A percentile compares a stretch with the other conserved stretches of the same genome.
phyloP scores from a whole-genome alignment of 1,140 invertebrate species.

The Nomia melanderi region DNA sequence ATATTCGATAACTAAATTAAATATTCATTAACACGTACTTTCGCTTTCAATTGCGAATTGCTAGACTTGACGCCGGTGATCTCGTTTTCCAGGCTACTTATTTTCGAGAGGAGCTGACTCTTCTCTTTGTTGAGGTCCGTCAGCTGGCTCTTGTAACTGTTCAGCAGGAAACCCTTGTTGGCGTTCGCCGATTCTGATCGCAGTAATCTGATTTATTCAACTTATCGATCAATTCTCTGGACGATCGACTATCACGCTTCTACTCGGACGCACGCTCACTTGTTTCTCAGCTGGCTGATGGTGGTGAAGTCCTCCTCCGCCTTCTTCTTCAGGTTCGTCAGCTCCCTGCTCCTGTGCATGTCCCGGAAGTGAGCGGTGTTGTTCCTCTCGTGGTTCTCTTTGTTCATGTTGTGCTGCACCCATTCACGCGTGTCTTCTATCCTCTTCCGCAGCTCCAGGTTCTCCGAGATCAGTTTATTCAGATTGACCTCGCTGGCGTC shows the following conservation, averaged over 20 bases:
- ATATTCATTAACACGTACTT: conserved; percentile 31
- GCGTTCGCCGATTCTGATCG: conserved; percentile 57
- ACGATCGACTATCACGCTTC: background rate
- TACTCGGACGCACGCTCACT: conserved; percentile 22
- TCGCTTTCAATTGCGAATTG: conserved; percentile 58
- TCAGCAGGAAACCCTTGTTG: conserved; percentile 58
- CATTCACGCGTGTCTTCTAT: conserved; percentile 59
- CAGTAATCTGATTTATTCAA: conserved; percentile 43
- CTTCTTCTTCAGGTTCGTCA: conserved; percentile 61
- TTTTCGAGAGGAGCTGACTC: conserved; percentile 18
- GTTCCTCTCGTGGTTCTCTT: conserved; percentile 36
- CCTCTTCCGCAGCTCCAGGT: conserved; percentile 48
- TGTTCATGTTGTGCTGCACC: conserved; percentile 40
- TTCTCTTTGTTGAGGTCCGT: conserved; percentile 56
- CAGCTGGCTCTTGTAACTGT: conserved; percentile 62
- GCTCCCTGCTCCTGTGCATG: conserved; percentile 47
- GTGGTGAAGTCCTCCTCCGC: conserved; percentile 50
- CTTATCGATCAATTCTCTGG: background rate
- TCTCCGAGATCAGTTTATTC: conserved; percentile 56
- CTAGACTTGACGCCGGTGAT: conserved; percentile 32
- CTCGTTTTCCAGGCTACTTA: conserved; percentile 54
- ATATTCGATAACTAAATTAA: background rate
- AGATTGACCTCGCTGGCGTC: conserved; percentile 49
- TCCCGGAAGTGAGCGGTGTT: conserved; percentile 42
- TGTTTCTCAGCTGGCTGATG: conserved; percentile 54